Conservation (phyloP, 2,797 vertebrate genomes). For the Loriculus beryllinus region DNA sequence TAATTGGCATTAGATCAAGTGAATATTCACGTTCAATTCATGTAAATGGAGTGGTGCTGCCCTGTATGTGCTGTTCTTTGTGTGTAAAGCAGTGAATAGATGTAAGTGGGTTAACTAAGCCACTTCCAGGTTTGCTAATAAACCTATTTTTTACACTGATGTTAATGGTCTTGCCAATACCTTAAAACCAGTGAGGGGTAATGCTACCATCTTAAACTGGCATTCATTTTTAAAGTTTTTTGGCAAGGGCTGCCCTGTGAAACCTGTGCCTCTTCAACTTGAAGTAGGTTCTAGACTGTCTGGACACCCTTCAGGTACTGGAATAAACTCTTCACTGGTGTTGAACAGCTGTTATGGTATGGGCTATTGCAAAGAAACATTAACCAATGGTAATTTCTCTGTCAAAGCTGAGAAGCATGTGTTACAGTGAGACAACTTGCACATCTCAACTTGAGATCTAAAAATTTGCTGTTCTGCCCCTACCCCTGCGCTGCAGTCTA, state of each 20-base stretch:
- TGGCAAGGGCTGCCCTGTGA: background rate
- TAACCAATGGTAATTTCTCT: background rate
- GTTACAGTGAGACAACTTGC: rapidly evolving
- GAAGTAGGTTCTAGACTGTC: rapidly evolving
- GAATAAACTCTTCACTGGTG: background rate
- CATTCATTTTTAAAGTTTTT: background rate
- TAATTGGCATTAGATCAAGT: background rate
- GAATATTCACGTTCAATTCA: background rate
- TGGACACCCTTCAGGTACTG: background rate
- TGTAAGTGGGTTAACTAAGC: background rate
- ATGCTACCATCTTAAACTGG: background rate
- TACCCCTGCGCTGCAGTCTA: background rate
- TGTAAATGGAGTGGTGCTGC: background rate
- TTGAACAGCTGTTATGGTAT: background rate
- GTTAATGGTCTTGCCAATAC: background rate
- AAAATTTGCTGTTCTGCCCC: background rate
- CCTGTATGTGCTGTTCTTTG: background rate
- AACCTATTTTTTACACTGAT: background rate
- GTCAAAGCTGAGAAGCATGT: rapidly evolving
- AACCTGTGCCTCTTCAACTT: background rate
- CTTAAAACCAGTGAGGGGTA: background rate
- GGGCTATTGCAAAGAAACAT: background rate
- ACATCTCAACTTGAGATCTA: rapidly evolving
- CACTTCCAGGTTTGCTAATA: slow-evolving; percentile 29
- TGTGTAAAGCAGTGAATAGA: background rate